These are phyloP conservation scores for Stictonetta naevosa DNA, from an alignment of 2,113 vertebrate species.

Conservation along the genomic window DNA sequence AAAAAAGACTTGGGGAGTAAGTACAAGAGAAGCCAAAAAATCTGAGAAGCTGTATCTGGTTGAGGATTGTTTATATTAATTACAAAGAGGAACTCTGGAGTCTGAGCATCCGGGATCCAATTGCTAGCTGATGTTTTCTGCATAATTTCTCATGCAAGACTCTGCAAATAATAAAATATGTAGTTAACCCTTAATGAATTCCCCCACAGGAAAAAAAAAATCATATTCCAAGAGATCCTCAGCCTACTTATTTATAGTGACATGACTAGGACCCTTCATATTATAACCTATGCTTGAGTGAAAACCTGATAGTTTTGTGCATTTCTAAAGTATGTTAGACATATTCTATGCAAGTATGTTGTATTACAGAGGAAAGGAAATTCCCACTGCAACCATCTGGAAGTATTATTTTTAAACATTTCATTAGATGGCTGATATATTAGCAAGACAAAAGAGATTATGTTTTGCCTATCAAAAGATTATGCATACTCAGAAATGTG, in stretches of 20 bases:
- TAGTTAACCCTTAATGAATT: not conserved
- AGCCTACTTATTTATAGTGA: not conserved
- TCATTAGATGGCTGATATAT: not conserved
- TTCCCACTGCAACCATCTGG: not conserved
- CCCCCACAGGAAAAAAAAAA: not conserved
- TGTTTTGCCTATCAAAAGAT: not conserved
- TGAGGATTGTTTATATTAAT: not conserved
- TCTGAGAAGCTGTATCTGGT: not conserved
- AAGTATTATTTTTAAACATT: not conserved
- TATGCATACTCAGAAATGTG: not conserved
- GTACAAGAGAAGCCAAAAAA: not conserved
- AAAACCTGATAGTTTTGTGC: not conserved
- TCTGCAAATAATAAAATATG: not conserved
- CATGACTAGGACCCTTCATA: not conserved
- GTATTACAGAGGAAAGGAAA: not conserved
- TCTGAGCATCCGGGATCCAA: not conserved
- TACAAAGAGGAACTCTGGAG: not conserved
- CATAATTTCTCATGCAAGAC: not conserved
- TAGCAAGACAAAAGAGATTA: not conserved
- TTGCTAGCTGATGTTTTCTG: not conserved
- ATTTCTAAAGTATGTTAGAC: not conserved
- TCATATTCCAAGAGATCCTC: not conserved
- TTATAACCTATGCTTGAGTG: not conserved
- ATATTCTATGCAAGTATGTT: too few relatives aligned
- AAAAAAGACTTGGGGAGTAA: conserved; percentile 17